Base-by-base conservation (phyloP, 2,888 invertebrate species). In the Dione juno region DNA sequence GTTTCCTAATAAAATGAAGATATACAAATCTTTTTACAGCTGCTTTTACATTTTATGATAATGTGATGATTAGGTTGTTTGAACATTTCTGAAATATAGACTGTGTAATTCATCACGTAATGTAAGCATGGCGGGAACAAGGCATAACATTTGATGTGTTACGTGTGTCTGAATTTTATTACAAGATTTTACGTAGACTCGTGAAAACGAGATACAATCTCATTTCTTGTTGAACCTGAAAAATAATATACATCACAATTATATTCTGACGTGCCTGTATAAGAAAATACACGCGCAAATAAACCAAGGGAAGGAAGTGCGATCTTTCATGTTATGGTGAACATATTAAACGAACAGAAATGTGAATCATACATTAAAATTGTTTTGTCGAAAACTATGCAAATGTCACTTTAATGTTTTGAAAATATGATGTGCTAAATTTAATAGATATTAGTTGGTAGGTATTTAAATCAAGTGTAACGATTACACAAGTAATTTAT, bases 121-220 rank as follows among this genome's bases (percentile, higher is more conserved):
- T 81, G 82, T 83, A 82, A 81, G 79, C 78, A 75, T 78, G 81
- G 80, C 80, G 78, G 75, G 71, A 78, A 82, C 82, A 82, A 75
- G 84, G 83, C 83, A 84, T 84, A 83, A 84, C 84, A 82, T 78
- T 76, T 81, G 81, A 82, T 80, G 80, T 77, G 79, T 75, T 79
- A 81, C 78, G 77, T 77, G 74, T 75, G 76, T 78, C 79, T 76
- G 77, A 80, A 82, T 84, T 84, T 83, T 84, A 86, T 86, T 78
- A 76, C 78, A 77, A 78, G 78, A 78, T 74, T 77, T 80, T 80
- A 79, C 77, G 59, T 50, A 64, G 65, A 61, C 59, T 48, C 64
- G 43, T 11, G 78, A 77, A 79, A 79, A 76, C 75, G 73, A 79
- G 79, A 83, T 79, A 78, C 82, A 82, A 82, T 84, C 79, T 78